phyloP scores from a whole-genome alignment of 2,888 invertebrate genomes.

The Agriopis marginaria region DNA sequence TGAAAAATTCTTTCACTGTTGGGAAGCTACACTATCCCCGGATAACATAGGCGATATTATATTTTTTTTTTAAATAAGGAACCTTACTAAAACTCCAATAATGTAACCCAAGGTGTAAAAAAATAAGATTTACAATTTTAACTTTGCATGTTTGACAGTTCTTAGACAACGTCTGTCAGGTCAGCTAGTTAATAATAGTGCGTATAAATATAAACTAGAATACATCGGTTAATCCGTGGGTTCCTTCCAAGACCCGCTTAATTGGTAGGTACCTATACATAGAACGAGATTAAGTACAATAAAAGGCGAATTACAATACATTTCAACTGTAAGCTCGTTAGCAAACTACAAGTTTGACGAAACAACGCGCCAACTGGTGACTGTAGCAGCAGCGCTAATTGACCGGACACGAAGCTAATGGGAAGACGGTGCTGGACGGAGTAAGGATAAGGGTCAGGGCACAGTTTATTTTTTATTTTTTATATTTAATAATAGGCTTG shows the following conservation, averaged over 20 bases:
- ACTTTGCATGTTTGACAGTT: too few species aligned
- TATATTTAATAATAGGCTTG: too few species aligned
- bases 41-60: too few species aligned
- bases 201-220: neutral
- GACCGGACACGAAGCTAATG: conserved; percentile 46
- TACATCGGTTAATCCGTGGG: neutral
- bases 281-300: conserved; percentile 1
- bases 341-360: conserved; percentile 46
- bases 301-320: conserved; percentile 29
- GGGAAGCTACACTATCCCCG: too few species aligned
- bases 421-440: conserved; percentile 36
- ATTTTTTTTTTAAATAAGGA: too few species aligned
- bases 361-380: conserved; percentile 43
- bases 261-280: neutral
- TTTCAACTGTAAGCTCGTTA: conserved; percentile 44
- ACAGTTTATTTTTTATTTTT: too few species aligned
- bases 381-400: conserved; percentile 44
- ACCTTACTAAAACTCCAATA: too few species aligned
- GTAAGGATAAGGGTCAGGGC: conserved; percentile 11
- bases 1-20: too few species aligned
- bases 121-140: too few species aligned
- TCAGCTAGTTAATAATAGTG: too few species aligned
- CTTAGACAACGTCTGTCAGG: too few species aligned
- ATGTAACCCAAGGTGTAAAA: too few species aligned
- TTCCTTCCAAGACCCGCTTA: neutral